phyloP scores from a whole-genome alignment of 1,140 invertebrate genomes.

The Temnothorax curvispinosus region DNA sequence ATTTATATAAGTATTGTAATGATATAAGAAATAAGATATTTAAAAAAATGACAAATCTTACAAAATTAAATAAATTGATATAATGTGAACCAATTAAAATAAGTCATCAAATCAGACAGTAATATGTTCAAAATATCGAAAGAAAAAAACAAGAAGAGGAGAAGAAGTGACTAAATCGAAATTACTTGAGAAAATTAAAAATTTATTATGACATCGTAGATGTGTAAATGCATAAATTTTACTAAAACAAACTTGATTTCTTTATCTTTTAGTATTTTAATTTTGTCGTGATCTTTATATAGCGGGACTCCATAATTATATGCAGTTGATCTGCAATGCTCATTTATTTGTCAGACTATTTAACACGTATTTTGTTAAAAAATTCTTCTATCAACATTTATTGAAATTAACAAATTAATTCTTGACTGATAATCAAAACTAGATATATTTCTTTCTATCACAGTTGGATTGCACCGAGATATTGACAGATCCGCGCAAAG shows the following conservation, averaged over 20 bases:
- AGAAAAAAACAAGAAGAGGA: too few relatives aligned
- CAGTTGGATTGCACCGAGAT: constrained; percentile 28
- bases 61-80: background rate
- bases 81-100: too few relatives aligned
- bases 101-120: too few relatives aligned
- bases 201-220: too few relatives aligned
- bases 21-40: background rate
- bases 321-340: constrained; percentile 40
- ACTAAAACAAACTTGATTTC: too few relatives aligned
- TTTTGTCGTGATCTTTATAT: too few relatives aligned
- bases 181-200: too few relatives aligned
- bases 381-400: background rate
- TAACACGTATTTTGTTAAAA: background rate
- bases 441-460: background rate
- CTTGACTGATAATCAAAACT: background rate
- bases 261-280: too few relatives aligned
- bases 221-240: too few relatives aligned
- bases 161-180: too few relatives aligned
- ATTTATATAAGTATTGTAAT: background rate
- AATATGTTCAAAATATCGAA: too few relatives aligned
- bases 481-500: constrained; percentile 45
- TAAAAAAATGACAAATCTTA: background rate
- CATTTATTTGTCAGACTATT: background rate
- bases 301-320: background rate
- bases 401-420: background rate